Base-by-base conservation (phyloP, 1,140 invertebrate genomes). In the Drosophila lacteicornis region DNA sequence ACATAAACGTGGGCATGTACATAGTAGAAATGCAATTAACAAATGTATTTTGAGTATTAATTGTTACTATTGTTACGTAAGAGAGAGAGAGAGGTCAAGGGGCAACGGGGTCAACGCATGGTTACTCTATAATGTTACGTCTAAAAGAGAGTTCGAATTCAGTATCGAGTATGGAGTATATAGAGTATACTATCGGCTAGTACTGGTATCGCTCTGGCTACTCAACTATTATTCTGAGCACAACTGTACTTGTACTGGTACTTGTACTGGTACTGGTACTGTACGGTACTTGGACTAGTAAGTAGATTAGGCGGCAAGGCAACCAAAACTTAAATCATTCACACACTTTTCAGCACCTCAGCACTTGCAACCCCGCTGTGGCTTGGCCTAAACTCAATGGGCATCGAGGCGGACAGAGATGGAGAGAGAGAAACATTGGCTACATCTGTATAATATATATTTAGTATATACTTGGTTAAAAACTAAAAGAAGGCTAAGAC, bases 271-370 rank as follows among this genome's bases (percentile, higher is more conserved):
- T 53, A 36, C 33, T 53, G 30, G 42, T 53, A 36, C 27, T 53
- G 30, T 53, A 53, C 49, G 17, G 27, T 51, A 51, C 49, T 51
- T 55, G 53, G 53, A 22, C 53, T 56, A 70, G 33, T 49, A 65
- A 59, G 69, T 85, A 81, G 61, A 77, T 85, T 65, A 80, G 73
- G 77, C 73, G 79, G 74, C 67, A 84, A 85, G 79, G 74, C 67
- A 84, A 85, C 67, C 82, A 84, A 76, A 78, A 83, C 67, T 61
- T 80, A 59, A 73, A 84, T 78, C 84, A 87, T 87, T 87, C 84
- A 87, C 84, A 87, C 84, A 87, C 57, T 66, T 40, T 56, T 56
- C 53, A 40, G 53, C 82, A 85, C 67, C 58, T 70, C 53, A 74
- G 68, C 76, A 84, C 68, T 88, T 79, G 50, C 57, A 83, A 84